These are phyloP conservation scores for Suricata suricatta DNA, from an alignment of 2,113 vertebrate species.

Conservation along the genomic window DNA sequence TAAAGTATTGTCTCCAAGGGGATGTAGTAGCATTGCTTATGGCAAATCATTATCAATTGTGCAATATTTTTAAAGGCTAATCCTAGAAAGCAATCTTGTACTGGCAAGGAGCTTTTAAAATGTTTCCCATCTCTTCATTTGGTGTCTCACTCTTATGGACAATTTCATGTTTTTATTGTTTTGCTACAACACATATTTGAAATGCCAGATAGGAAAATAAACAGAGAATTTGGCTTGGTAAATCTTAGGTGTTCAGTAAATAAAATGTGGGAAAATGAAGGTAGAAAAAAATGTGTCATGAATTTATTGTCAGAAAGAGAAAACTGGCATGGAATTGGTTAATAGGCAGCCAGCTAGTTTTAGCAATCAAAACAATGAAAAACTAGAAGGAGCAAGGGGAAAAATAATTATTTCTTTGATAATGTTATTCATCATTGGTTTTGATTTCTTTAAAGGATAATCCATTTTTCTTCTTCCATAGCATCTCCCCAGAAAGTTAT, in stretches of 20 bases:
- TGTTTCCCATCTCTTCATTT: constrained; percentile 30
- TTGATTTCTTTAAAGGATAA: not conserved
- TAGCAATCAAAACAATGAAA: not conserved
- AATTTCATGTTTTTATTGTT: constrained; percentile 39
- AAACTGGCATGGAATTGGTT: constrained; percentile 8
- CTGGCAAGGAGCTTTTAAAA: constrained; percentile 3
- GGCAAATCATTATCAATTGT: constrained; percentile 18
- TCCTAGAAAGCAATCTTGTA: constrained; percentile 8
- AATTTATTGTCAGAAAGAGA: constrained; percentile 13
- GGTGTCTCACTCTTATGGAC: not conserved
- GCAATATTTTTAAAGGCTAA: constrained; percentile 35
- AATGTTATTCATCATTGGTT: not conserved
- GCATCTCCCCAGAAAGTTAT: constrained; percentile 14
- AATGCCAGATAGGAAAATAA: not conserved
- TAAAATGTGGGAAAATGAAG: constrained; percentile 12
- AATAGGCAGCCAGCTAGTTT: not conserved
- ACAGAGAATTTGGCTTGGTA: constrained; percentile 11
- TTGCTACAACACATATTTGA: constrained; percentile 27
- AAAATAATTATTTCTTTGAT: constrained; percentile 20
- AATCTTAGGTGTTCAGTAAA: constrained; percentile 25
- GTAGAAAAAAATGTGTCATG: not conserved
- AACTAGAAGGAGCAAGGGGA: not conserved
- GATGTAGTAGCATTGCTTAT: constrained; percentile 8
- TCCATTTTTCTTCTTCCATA: constrained; percentile 17
- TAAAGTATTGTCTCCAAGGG: not conserved